Conservation (phyloP, 1,140 invertebrate genomes). For the Cryptotermes secundus region DNA sequence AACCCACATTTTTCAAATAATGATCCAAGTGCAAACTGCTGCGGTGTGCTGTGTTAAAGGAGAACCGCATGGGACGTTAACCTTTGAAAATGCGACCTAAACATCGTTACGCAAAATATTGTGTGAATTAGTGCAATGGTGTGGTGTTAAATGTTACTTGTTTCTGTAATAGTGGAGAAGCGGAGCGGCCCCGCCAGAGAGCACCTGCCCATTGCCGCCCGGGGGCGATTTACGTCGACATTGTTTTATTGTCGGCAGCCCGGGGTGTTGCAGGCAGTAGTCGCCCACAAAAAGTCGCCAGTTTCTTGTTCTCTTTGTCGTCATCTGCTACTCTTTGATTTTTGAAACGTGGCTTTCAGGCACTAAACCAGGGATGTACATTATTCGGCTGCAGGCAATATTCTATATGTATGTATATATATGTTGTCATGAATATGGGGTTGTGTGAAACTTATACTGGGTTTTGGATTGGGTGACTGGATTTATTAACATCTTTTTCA, state of each 20-base stretch:
- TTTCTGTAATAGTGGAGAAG: not conserved
- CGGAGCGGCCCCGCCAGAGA: not conserved
- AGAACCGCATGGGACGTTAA: too few species aligned
- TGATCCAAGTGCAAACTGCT: too few species aligned
- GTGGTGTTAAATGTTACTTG: not conserved
- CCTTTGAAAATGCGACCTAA: too few species aligned
- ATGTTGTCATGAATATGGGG: too few species aligned
- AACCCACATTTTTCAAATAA: too few species aligned
- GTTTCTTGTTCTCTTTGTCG: not conserved
- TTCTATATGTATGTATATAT: too few species aligned
- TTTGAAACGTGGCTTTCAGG: not conserved
- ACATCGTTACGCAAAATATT: too few species aligned
- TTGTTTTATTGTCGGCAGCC: not conserved
- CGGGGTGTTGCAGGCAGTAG: not conserved
- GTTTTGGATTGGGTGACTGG: too few species aligned
- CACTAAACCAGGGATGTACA: not conserved
- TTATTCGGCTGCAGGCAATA: too few species aligned
- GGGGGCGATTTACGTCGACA: not conserved
- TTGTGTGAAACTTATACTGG: too few species aligned
- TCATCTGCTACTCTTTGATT: not conserved
- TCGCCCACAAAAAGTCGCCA: not conserved
- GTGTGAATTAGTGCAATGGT: not conserved
- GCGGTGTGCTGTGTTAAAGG: too few species aligned
- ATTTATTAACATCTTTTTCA: too few species aligned
- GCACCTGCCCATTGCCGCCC: not conserved